Percentiles rank a stretch among this genome's conserved stretches.
Conservation (phyloP, 1,140 invertebrate species). For the Holotrichia oblita region DNA sequence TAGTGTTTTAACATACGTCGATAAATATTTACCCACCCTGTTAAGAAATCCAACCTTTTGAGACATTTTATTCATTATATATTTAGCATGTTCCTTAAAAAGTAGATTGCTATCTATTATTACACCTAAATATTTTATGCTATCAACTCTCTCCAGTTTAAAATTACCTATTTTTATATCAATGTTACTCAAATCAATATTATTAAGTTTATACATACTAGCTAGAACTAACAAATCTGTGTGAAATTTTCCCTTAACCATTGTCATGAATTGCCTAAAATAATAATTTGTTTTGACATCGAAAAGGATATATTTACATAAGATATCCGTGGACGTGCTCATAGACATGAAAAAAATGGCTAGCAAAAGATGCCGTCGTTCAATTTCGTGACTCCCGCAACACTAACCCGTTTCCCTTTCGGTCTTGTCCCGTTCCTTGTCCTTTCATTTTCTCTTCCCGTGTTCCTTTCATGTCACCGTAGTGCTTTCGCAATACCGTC, state of each 20-base stretch:
- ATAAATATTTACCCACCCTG: too few relatives aligned
- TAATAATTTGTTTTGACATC: constrained; percentile 7
- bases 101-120: too few relatives aligned
- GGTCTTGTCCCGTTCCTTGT: constrained; percentile 29
- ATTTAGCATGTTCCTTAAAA: too few relatives aligned
- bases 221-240: too few relatives aligned
- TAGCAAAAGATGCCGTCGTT: neutral
- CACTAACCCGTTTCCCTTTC: constrained; percentile 2
- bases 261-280: neutral
- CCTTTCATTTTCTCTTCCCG: constrained; percentile 30
- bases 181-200: too few relatives aligned
- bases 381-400: neutral
- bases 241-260: neutral
- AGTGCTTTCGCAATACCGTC: neutral
- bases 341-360: neutral
- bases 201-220: too few relatives aligned
- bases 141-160: too few relatives aligned
- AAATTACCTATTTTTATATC: too few relatives aligned
- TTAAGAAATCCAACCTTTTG: too few relatives aligned
- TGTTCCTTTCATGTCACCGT: constrained; percentile 34
- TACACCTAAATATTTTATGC: too few relatives aligned
- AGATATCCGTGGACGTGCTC: neutral
- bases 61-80: too few relatives aligned
- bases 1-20: too few relatives aligned
- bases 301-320: constrained; percentile 26